phyloP scores from a whole-genome alignment of 2,888 invertebrate species.

The Drosophila antonietae region DNA sequence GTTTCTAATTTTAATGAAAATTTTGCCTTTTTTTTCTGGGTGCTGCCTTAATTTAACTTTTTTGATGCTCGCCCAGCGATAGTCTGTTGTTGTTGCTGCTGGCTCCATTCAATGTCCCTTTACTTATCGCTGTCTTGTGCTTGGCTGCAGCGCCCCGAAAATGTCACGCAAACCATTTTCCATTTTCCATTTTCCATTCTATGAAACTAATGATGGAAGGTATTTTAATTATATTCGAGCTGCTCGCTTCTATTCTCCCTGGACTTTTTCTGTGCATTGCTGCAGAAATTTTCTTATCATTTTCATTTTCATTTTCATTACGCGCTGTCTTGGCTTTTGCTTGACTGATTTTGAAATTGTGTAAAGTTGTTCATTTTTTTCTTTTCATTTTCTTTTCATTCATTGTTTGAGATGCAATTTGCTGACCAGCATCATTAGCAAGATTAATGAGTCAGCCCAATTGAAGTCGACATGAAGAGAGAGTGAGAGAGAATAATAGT shows the following conservation, averaged over 20 bases:
- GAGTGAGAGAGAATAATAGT: slow-evolving; percentile 5
- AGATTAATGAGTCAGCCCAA: slow-evolving; percentile 72
- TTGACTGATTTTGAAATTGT: slow-evolving; percentile 73
- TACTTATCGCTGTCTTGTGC: slow-evolving; percentile 78
- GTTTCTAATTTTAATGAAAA: slow-evolving; percentile 80
- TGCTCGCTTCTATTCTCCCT: slow-evolving; percentile 23
- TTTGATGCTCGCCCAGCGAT: slow-evolving; percentile 72
- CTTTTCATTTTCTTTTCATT: slow-evolving; percentile 21
- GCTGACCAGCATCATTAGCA: slow-evolving; percentile 78
- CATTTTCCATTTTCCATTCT: slow-evolving; percentile 72
- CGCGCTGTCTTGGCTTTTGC: slow-evolving; percentile 77
- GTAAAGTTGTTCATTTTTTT: slow-evolving; percentile 19
- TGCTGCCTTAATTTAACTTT: slow-evolving; percentile 75
- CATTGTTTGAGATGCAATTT: slow-evolving; percentile 66
- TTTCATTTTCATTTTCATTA: slow-evolving; percentile 60
- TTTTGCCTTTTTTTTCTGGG: slow-evolving; percentile 57
- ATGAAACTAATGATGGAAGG: slow-evolving; percentile 82
- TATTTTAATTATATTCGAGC: slow-evolving; percentile 80
- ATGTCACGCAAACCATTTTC: slow-evolving; percentile 78
- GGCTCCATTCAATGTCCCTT: slow-evolving; percentile 56
- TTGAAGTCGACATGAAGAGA: slow-evolving; percentile 12
- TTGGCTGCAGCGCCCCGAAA: slow-evolving; percentile 72
- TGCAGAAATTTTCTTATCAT: slow-evolving; percentile 82
- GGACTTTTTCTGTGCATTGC: slow-evolving; percentile 69
- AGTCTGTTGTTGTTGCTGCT: slow-evolving; percentile 49